phyloP scores from a whole-genome alignment of 1,140 invertebrate species.

The Leguminivora glycinivorella region DNA sequence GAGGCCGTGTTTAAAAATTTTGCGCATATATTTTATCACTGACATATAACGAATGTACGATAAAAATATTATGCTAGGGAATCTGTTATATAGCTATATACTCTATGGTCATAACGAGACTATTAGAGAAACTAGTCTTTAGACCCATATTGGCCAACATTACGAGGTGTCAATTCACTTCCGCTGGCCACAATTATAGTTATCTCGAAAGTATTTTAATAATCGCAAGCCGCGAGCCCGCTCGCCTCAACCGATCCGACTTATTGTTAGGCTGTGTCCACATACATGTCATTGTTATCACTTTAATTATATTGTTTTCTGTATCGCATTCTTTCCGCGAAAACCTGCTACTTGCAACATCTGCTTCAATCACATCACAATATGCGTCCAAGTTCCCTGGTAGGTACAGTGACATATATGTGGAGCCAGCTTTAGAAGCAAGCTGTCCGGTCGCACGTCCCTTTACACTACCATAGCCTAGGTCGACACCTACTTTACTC shows the following conservation, averaged over 20 bases:
- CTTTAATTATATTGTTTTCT: background rate
- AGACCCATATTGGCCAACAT: slow-evolving; percentile 5
- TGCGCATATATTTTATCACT: slow-evolving; percentile 28
- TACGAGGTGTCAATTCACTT: slow-evolving; percentile 15
- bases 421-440: slow-evolving; percentile 48
- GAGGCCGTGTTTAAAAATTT: slow-evolving; percentile 27
- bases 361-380: background rate
- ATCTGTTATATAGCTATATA: background rate
- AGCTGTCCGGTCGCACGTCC: slow-evolving; percentile 65
- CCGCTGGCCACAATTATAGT: slow-evolving; percentile 19
- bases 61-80: slow-evolving; percentile 30
- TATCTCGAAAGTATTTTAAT: slow-evolving; percentile 31
- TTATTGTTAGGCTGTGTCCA: slow-evolving; percentile 40
- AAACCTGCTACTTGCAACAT: background rate
- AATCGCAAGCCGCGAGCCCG: slow-evolving; percentile 39
- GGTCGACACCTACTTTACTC: slow-evolving; percentile 73
- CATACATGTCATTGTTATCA: background rate
- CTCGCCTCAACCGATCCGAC: slow-evolving; percentile 49
- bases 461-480: slow-evolving; percentile 71
- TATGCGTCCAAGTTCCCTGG: background rate
- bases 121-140: slow-evolving; percentile 4
- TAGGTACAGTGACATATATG: background rate
- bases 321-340: slow-evolving; percentile 27
- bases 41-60: background rate
- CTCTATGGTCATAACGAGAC: slow-evolving; percentile 7